These are phyloP conservation scores for Beris chalybata DNA, from an alignment of 2,888 invertebrate species.

Conservation along the genomic window DNA sequence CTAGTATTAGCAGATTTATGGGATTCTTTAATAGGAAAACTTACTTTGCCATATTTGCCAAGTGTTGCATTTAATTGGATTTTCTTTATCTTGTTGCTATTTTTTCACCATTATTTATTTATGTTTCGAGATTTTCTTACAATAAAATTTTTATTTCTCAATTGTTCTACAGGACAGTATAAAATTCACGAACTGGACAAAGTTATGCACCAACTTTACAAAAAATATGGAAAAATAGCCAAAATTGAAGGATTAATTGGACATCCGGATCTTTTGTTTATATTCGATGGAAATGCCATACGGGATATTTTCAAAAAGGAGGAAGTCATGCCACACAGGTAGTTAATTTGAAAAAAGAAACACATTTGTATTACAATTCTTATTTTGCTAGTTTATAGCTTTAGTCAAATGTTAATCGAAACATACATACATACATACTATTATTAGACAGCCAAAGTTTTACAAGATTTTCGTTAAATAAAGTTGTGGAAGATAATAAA, in stretches of 20 bases:
- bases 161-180: conserved; percentile 57
- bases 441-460: no score
- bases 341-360: conserved; percentile 4
- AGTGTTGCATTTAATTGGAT: no score
- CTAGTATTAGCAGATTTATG: no score
- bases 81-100: no score
- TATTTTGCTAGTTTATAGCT: no score
- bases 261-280: conserved; percentile 75
- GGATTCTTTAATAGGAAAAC: no score
- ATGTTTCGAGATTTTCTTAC: neutral
- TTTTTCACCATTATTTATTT: neutral
- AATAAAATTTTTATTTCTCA: conserved; percentile 22
- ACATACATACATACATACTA: no score
- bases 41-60: no score
- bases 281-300: conserved; percentile 74
- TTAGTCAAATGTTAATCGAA: no score
- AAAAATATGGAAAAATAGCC: conserved; percentile 62
- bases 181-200: conserved; percentile 63
- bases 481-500: no score
- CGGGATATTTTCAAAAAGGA: conserved; percentile 70
- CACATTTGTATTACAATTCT: no score
- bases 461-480: no score
- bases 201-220: conserved; percentile 61
- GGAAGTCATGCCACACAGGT: conserved; percentile 69
- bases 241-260: conserved; percentile 73